Conservation (phyloP, 2,113 vertebrate species). For the Pyrgilauda ruficollis region DNA sequence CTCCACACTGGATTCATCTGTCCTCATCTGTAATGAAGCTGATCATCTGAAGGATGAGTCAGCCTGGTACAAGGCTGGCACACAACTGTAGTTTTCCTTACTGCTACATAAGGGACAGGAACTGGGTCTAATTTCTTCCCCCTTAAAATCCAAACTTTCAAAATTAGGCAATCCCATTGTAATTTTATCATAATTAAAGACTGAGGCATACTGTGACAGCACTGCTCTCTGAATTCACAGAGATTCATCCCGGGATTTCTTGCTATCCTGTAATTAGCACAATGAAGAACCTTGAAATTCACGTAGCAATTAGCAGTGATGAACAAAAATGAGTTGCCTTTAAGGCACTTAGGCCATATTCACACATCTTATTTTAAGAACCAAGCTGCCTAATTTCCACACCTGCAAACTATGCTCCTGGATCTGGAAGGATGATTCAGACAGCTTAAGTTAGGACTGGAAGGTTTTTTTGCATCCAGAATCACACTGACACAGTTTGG, state of each 20-base stretch:
- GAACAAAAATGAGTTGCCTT: slow-evolving; percentile 66
- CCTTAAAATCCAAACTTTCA: slow-evolving; percentile 11
- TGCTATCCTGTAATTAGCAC: slow-evolving; percentile 66
- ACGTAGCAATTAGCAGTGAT: slow-evolving; percentile 65
- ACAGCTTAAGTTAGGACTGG: slow-evolving; percentile 27
- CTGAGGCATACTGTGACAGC: slow-evolving; percentile 10
- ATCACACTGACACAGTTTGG: neutral
- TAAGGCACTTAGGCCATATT: slow-evolving; percentile 55
- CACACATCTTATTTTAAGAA: slow-evolving; percentile 61
- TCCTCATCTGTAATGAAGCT: slow-evolving; percentile 29
- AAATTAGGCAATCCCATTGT: slow-evolving; percentile 56
- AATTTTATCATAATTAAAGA: slow-evolving; percentile 59
- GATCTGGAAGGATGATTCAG: slow-evolving; percentile 49
- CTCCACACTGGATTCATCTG: neutral
- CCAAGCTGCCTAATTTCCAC: slow-evolving; percentile 44
- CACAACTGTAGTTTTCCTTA: neutral
- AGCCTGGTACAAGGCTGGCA: neutral
- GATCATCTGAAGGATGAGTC: slow-evolving; percentile 47
- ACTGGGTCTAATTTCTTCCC: neutral
- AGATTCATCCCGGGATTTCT: slow-evolving; percentile 57
- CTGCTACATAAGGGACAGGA: neutral
- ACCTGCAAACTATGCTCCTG: slow-evolving; percentile 51
- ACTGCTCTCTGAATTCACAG: slow-evolving; percentile 35
- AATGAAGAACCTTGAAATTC: slow-evolving; percentile 62
- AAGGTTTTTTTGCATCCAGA: neutral